Evolutionary conservation across 2,888 invertebrate genomes (phyloP).

Genomic region (Ormyrus rosae): DNA sequence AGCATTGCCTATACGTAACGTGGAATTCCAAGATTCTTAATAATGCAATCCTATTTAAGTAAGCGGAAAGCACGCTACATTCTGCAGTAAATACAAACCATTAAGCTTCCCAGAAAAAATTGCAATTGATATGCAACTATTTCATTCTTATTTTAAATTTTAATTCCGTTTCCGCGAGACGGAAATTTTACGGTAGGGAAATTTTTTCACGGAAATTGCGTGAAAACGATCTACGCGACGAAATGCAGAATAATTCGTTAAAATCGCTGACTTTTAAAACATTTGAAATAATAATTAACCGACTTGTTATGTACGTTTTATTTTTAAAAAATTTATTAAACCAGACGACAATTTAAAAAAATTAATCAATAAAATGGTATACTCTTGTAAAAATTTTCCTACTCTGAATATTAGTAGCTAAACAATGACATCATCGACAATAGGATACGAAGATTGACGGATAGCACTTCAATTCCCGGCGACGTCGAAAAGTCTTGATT

Average conservation of each 20-base stretch:
- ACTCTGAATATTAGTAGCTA: neutral
- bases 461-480: conserved; percentile 1
- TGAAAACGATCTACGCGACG: too few relatives aligned
- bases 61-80: conserved; percentile 52
- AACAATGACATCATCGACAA: neutral
- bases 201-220: too few relatives aligned
- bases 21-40: conserved; percentile 38
- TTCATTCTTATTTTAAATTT: conserved; percentile 30
- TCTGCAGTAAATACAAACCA: conserved; percentile 23
- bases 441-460: conserved; percentile 2
- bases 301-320: too few relatives aligned
- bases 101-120: conserved; percentile 32
- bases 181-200: too few relatives aligned
- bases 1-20: neutral
- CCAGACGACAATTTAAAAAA: too few relatives aligned
- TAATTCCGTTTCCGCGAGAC: neutral
- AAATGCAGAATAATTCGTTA: too few relatives aligned
- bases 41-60: conserved; percentile 39
- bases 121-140: conserved; percentile 25
- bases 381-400: too few relatives aligned
- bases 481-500: neutral
- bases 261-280: too few relatives aligned
- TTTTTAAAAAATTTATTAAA: too few relatives aligned
- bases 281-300: too few relatives aligned
- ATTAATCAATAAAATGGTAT: too few relatives aligned